Base-by-base conservation (phyloP, 2,888 invertebrate genomes). In the Sinhomidia bicolor region DNA sequence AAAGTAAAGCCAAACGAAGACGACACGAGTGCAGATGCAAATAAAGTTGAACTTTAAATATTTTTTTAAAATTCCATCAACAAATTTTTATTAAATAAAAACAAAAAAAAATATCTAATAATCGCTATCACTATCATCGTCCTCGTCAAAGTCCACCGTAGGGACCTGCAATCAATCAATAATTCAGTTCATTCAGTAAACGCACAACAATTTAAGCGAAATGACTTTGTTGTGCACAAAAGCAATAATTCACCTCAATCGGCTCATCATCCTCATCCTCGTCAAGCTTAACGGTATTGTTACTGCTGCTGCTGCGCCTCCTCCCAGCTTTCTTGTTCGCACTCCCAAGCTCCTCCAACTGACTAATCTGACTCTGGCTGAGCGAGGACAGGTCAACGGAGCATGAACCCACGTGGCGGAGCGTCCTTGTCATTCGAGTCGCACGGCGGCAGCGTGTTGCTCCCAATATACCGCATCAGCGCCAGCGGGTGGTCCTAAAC, bases 41-140 rank as follows among this genome's bases (percentile, higher is more conserved):
- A 80, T 47, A 87, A 87, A 74, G 60, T 81, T n/a, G 87, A 87
- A 32, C 47, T 71, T 2, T 71, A 71, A 17, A 29, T 6, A n/a
- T n/a, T n/a, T n/a, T n/a, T n/a, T n/a, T 65, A 14, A 65, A 29
- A 29, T 12, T 14, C 65, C 14, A 62, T 4, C 29, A 36, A 68
- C 44, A 23, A 23, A 9, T 51, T 29, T 57, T 6, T 29, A 60
- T 62, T 36, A n/a, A 80, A 29, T 4, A 7, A 44, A 6, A 12
- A 4, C 65, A 32, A 29, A 41, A 41, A 71, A 41, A 36, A 71
- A 29, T 2, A 41, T 23, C 17, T 14, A 71, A 54, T 41, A 79
- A 14, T 79, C 60, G 17, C 57, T 36, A 47, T 65, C 65, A 44
- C 47, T 47, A 23, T 17, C 60, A 17, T 60, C 65, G 29, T 65